phyloP scores from a whole-genome alignment of 2,797 vertebrate genomes.

The Manis pentadactyla region DNA sequence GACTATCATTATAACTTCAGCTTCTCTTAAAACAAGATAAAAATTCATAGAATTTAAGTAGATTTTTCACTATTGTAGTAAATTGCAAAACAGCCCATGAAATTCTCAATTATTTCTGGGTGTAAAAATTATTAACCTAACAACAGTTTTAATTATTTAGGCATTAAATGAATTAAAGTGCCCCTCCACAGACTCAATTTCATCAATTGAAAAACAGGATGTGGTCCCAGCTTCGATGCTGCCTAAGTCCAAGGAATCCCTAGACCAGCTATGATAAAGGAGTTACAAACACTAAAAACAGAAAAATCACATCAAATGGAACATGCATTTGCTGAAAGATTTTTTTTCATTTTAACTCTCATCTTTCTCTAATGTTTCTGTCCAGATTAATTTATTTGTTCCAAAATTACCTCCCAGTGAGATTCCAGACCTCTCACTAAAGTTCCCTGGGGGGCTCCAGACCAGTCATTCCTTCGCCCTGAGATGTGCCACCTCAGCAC shows the following conservation, averaged over 20 bases:
- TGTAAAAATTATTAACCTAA: not conserved
- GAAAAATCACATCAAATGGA: not conserved
- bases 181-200: not conserved
- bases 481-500: not conserved
- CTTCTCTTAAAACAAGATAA: constrained; percentile 12
- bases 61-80: not conserved
- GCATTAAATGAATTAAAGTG: not conserved
- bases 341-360: not conserved
- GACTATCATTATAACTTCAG: not conserved
- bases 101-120: not conserved
- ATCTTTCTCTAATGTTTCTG: not conserved
- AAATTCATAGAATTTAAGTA: not conserved
- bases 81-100: not conserved
- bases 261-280: not conserved
- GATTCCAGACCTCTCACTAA: constrained; percentile 44
- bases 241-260: not conserved
- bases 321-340: not conserved
- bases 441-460: not conserved
- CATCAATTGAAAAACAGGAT: not conserved
- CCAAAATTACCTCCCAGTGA: constrained; percentile 52
- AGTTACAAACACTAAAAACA: not conserved
- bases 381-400: not conserved
- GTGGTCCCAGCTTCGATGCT: not conserved
- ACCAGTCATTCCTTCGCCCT: not conserved
- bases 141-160: not conserved